phyloP scores from a whole-genome alignment of 2,113 vertebrate genomes.

The Daboia siamensis region DNA sequence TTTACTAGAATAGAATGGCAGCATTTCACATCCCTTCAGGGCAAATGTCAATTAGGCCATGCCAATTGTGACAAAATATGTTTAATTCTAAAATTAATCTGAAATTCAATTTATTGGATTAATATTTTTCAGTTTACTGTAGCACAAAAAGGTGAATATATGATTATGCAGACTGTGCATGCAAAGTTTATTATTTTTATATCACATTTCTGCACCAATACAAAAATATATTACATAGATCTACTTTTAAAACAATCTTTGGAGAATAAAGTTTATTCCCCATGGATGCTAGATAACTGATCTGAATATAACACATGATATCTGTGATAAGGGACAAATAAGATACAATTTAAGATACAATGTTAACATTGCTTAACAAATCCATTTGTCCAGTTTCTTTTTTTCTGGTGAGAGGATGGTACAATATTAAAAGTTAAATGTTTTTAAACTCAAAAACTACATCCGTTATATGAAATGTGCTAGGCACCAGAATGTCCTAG shows the following conservation, averaged over 20 bases:
- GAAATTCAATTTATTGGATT: conserved; percentile 45
- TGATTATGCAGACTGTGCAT: conserved; percentile 40
- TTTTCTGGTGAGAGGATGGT: conserved; percentile 16
- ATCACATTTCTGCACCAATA: conserved; percentile 49
- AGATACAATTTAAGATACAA: conserved; percentile 30
- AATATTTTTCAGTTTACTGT: conserved; percentile 39
- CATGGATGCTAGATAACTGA: conserved; percentile 36
- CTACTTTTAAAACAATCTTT: conserved; percentile 45
- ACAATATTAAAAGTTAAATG: conserved; percentile 47
- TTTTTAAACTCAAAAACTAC: conserved; percentile 56
- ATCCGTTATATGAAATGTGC: conserved; percentile 60
- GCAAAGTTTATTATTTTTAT: conserved; percentile 39
- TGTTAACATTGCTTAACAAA: conserved; percentile 45
- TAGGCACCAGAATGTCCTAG: conserved; percentile 48
- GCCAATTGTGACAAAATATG: background rate
- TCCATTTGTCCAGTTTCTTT: conserved; percentile 47
- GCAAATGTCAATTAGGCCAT: background rate
- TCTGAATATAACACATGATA: background rate
- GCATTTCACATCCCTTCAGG: background rate
- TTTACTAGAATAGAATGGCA: background rate
- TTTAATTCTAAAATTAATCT: conserved; percentile 33
- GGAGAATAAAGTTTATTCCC: conserved; percentile 29
- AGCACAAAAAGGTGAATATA: conserved; percentile 48
- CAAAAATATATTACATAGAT: conserved; percentile 39
- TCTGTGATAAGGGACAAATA: background rate